A percentile compares a stretch with the other conserved stretches of the same genome.
phyloP scores from a whole-genome alignment of 2,888 invertebrate species.

The Philereme vetulata region DNA sequence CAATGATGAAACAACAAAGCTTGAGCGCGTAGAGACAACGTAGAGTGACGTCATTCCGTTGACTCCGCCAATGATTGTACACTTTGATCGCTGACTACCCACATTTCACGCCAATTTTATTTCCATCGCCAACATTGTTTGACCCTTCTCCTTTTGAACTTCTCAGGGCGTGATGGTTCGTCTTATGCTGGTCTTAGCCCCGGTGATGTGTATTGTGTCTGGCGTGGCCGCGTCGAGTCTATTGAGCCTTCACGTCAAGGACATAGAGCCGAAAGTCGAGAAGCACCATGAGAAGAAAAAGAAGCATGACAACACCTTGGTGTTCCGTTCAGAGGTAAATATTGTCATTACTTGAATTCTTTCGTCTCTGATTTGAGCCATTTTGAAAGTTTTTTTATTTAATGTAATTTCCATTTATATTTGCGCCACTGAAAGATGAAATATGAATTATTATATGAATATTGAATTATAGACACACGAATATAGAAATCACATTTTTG shows the following conservation, averaged over 20 bases:
- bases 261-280: conserved; percentile 87
- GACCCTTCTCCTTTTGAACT: conserved; percentile 23
- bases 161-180: conserved; percentile 98
- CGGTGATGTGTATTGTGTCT: conserved; percentile 98
- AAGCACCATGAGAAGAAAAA: conserved; percentile 85
- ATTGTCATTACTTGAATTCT: not conserved
- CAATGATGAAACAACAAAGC: conserved; percentile 67
- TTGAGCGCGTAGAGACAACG: conserved; percentile 71
- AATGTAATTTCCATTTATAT: no score
- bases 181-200: conserved; percentile 98
- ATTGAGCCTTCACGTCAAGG: conserved; percentile 93
- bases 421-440: no score
- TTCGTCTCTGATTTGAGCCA: no score
- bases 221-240: conserved; percentile 96
- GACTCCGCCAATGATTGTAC: conserved; percentile 80
- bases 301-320: conserved; percentile 89
- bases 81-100: conserved; percentile 86
- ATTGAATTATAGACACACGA: no score
- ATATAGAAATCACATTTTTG: no score
- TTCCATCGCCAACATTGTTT: conserved; percentile 27
- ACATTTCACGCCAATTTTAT: not conserved
- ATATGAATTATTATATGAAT: no score
- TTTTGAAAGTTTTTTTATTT: no score
- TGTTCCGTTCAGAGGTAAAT: conserved; percentile 90
- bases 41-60: conserved; percentile 60